These are phyloP conservation scores for Phalanger gymnotis DNA, from an alignment of 2,797 vertebrate genomes.

Conservation along the genomic window DNA sequence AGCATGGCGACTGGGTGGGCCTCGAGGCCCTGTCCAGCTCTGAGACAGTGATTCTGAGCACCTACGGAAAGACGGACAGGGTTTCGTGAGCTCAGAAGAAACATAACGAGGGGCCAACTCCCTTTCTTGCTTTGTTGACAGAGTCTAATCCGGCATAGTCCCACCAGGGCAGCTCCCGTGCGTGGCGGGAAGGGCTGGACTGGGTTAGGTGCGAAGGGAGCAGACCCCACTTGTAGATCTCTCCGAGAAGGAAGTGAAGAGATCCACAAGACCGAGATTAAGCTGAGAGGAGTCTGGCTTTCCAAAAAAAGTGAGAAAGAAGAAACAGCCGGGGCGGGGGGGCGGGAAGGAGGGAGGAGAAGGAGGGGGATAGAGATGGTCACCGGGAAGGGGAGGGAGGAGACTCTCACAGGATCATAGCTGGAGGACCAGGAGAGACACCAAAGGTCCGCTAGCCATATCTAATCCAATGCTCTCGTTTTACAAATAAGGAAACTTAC, in stretches of 20 bases:
- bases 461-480: no score
- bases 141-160: neutral
- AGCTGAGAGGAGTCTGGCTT: neutral
- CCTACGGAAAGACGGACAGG: accelerated
- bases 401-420: no score
- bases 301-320: neutral
- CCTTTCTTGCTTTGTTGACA: neutral
- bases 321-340: neutral
- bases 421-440: no score
- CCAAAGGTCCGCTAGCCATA: no score
- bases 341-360: accelerated
- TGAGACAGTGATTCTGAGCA: neutral
- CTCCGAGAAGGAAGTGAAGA: neutral
- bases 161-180: accelerated
- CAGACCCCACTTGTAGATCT: neutral
- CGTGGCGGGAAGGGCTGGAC: no score
- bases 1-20: neutral
- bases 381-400: no score
- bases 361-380: neutral
- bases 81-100: neutral
- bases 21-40: neutral
- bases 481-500: no score
- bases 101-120: neutral
- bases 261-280: neutral
- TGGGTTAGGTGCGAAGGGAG: neutral